Base-by-base conservation (phyloP, 2,797 vertebrate species). In the Neosilurus hyrtlii region DNA sequence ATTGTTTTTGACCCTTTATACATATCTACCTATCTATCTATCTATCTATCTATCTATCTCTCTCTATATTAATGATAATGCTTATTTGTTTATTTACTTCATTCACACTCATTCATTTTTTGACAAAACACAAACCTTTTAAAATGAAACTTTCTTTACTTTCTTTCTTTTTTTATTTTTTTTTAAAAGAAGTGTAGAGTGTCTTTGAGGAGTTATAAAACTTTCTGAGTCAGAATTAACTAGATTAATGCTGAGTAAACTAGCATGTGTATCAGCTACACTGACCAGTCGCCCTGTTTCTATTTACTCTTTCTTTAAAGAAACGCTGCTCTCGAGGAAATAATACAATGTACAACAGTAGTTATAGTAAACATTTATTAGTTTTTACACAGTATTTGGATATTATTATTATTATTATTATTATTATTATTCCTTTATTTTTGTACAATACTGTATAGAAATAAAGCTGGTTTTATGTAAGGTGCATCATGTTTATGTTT, bases 371-470 rank as follows among this genome's bases (percentile, higher is more conserved):
- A 71, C 83, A 63, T 81, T 84, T 84, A 85, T 81, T 80, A 82
- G 84, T 87, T 91, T 88, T 88, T 87, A 92, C 66, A 80, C 77
- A 86, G 86, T 85, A 88, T 84, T 82, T 81, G 62, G 68, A 81
- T 85, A 51, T 79, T 79, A 92, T 92, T 93, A 90, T 88, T 88
- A 83, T 85, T 86, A 88, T 87, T 85, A 84, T 89, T 88, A 89
- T 89, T 86, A 89, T 87, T 88, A 89, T 88, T 88, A 81, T 90
- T 83, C 90, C 92, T 95, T 94, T 96, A 96, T 96, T 96, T 96
- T 96, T 96, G 93, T 96, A 96, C 91, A 91, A 90, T 91, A 86
- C 94, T 94, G 87, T 86, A 90, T 92, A 91, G 93, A 92, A 96
- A 96, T 96, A 96, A 96, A 96, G 87, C 88, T 91, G 80, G 85